Conservation (phyloP, 2,113 vertebrate species). For the Myrmophylax atrothorax region DNA sequence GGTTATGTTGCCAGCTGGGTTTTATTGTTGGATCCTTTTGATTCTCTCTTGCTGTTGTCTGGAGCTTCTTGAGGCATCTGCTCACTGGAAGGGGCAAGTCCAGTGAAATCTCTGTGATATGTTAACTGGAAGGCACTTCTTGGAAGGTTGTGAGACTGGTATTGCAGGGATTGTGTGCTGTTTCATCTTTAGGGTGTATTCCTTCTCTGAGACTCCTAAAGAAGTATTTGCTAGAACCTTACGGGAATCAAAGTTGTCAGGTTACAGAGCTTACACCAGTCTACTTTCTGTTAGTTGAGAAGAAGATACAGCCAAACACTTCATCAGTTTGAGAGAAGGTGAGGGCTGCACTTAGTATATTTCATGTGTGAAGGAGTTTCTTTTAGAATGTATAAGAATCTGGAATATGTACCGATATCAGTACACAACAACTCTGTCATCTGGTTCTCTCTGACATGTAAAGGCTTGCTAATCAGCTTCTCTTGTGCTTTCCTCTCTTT, state of each 20-base stretch:
- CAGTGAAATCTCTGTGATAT: not conserved
- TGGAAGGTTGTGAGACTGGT: not conserved
- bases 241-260: not conserved
- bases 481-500: not conserved
- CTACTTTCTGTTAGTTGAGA: not conserved
- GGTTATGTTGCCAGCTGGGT: rapidly evolving
- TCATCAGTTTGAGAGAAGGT: not conserved
- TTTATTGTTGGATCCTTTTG: not conserved
- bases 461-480: not conserved
- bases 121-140: not conserved
- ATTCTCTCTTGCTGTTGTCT: not conserved
- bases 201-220: not conserved
- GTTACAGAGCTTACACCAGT: not conserved
- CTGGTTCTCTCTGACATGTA: not conserved
- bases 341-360: not conserved
- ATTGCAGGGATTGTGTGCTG: rapidly evolving
- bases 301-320: not conserved
- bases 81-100: not conserved
- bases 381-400: not conserved
- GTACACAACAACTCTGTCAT: not conserved
- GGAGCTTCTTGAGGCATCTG: not conserved
- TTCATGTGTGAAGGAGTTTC: not conserved
- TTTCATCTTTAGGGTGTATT: not conserved
- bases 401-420: not conserved
- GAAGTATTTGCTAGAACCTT: not conserved